phyloP scores from a whole-genome alignment of 2,113 vertebrate genomes.

The Oreochromis niloticus region DNA sequence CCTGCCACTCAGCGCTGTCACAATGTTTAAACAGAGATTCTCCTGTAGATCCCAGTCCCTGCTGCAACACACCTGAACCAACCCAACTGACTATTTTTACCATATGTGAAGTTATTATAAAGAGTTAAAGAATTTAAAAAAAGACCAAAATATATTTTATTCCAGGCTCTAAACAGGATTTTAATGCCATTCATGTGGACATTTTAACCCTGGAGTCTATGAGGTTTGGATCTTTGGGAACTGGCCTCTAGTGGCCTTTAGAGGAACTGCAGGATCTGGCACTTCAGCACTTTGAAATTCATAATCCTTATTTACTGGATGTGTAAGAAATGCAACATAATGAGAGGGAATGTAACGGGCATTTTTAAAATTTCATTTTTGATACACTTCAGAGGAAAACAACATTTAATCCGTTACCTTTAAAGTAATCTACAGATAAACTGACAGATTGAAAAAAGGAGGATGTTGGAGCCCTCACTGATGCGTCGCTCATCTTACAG shows the following conservation, averaged over 20 bases:
- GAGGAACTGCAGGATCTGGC: neutral
- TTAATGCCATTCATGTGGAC: fast-evolving
- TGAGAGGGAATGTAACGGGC: neutral
- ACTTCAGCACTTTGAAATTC: neutral
- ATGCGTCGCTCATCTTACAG: neutral
- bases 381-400: neutral
- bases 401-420: neutral
- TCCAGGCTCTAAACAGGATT: neutral
- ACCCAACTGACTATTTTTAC: fast-evolving
- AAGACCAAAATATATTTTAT: neutral
- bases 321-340: neutral
- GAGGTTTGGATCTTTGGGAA: neutral
- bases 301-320: neutral
- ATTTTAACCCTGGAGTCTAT: neutral
- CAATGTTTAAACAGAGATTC: neutral
- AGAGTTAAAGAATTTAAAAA: neutral
- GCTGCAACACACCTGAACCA: neutral
- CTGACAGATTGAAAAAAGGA: neutral
- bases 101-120: neutral
- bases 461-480: neutral
- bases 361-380: neutral
- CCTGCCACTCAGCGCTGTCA: fast-evolving
- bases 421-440: neutral
- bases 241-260: neutral
- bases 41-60: neutral